Evolutionary conservation across 2,888 invertebrate genomes (phyloP).

Genomic region (Clitarchus hookeri): DNA sequence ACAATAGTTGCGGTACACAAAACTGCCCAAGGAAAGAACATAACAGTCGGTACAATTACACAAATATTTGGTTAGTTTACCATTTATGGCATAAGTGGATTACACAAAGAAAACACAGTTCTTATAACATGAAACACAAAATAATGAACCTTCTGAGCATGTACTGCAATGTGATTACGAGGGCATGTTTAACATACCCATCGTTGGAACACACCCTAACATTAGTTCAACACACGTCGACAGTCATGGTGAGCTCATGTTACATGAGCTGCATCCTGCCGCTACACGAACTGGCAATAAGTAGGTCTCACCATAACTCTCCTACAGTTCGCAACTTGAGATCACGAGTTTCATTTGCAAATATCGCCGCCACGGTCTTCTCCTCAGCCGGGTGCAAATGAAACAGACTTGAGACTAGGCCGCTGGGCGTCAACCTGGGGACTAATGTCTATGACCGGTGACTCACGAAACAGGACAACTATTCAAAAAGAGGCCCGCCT

Average conservation of each 20-base stretch:
- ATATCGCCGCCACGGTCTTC: not conserved
- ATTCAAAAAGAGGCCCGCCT: no score
- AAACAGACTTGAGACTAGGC: not conserved
- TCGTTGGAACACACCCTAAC: not conserved
- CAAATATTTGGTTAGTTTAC: not conserved
- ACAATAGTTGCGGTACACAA: not conserved
- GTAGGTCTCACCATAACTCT: not conserved
- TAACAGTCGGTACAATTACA: not conserved
- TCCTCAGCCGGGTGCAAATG: not conserved
- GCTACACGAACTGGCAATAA: not conserved
- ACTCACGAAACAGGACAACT: not conserved
- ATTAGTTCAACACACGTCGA: not conserved
- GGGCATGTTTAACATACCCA: not conserved
- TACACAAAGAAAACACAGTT: not conserved
- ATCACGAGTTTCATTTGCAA: not conserved
- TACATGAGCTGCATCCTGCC: not conserved
- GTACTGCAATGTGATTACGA: no score
- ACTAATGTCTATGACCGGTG: not conserved
- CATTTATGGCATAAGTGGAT: not conserved
- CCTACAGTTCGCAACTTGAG: not conserved
- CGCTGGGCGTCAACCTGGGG: not conserved
- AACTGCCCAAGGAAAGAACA: not conserved
- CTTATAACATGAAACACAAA: not conserved
- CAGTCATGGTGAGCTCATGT: not conserved
- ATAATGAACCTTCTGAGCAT: not conserved